Evolutionary conservation across 2,113 vertebrate species (phyloP).

Genomic region (Neoarius graeffei): DNA sequence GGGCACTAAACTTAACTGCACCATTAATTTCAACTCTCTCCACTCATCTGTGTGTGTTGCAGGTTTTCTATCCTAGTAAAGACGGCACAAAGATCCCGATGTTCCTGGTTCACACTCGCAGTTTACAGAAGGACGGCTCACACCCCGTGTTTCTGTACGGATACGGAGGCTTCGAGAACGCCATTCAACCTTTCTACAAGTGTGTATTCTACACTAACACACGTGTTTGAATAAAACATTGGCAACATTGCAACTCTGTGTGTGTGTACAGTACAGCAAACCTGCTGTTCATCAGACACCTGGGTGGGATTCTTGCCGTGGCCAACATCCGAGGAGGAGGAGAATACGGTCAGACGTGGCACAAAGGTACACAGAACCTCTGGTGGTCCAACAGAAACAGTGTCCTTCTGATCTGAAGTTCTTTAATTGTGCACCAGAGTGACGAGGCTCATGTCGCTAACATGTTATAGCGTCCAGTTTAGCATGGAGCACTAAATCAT

Average conservation of each 20-base stretch:
- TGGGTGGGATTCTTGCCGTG: constrained; percentile 74
- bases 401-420: not conserved
- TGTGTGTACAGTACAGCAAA: constrained; percentile 64
- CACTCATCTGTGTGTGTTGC: not conserved
- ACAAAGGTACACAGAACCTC: constrained; percentile 67
- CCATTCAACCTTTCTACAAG: constrained; percentile 74
- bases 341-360: constrained; percentile 77
- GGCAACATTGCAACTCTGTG: not conserved
- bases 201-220: constrained; percentile 50
- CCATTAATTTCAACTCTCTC: not conserved
- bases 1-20: not conserved
- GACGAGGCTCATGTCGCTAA: not conserved
- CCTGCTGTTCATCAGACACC: constrained; percentile 72
- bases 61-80: constrained; percentile 77
- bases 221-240: too few species aligned
- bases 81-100: constrained; percentile 76
- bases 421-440: not conserved
- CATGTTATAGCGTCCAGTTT: not conserved
- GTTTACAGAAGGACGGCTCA: constrained; percentile 64
- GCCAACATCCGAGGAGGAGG: constrained; percentile 78
- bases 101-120: constrained; percentile 72
- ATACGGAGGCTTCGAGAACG: constrained; percentile 74
- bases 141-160: constrained; percentile 74
- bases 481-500: not conserved
- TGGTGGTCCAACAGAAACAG: not conserved